Conservation (phyloP, 2,797 vertebrate genomes). For the Nannoperca australis region DNA sequence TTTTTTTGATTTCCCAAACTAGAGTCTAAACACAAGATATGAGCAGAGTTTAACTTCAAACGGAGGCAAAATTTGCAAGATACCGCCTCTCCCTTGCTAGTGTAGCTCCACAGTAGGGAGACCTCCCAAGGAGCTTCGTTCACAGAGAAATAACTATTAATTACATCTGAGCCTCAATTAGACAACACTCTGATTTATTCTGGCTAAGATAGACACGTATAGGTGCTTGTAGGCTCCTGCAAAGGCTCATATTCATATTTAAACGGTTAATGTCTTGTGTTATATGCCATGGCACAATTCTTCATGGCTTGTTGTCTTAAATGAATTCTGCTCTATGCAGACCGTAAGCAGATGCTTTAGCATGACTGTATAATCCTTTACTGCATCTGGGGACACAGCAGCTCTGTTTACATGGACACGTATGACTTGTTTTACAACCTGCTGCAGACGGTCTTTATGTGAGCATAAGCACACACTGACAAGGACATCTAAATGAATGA, state of each 20-base stretch:
- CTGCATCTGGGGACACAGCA: conserved; percentile 49
- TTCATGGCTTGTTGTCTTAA: conserved; percentile 53
- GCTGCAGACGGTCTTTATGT: conserved; percentile 49
- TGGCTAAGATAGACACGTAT: conserved; percentile 37
- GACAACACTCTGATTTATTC: conserved; percentile 62
- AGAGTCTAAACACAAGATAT: conserved; percentile 63
- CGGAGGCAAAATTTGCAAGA: conserved; percentile 51
- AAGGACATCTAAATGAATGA: conserved; percentile 57
- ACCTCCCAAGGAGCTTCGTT: conserved; percentile 60
- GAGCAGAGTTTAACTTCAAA: conserved; percentile 74
- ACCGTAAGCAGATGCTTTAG: conserved; percentile 62
- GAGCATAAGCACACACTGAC: conserved; percentile 33
- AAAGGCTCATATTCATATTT: conserved; percentile 39
- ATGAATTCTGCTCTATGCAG: conserved; percentile 47
- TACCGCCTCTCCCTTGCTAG: conserved; percentile 42
- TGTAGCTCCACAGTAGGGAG: conserved; percentile 45
- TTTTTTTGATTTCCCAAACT: conserved; percentile 52
- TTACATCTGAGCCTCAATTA: conserved; percentile 76
- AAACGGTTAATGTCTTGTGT: conserved; percentile 46
- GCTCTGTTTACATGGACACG: conserved; percentile 58
- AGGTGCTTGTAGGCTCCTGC: conserved; percentile 14
- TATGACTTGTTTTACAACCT: conserved; percentile 68
- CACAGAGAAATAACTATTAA: conserved; percentile 66
- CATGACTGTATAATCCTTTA: conserved; percentile 59
- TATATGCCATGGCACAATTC: conserved; percentile 31